Evolutionary conservation across 1,140 invertebrate genomes (phyloP), one percentile per base, ranked within the genome.

Genomic region (Heliconius hermathena): DNA sequence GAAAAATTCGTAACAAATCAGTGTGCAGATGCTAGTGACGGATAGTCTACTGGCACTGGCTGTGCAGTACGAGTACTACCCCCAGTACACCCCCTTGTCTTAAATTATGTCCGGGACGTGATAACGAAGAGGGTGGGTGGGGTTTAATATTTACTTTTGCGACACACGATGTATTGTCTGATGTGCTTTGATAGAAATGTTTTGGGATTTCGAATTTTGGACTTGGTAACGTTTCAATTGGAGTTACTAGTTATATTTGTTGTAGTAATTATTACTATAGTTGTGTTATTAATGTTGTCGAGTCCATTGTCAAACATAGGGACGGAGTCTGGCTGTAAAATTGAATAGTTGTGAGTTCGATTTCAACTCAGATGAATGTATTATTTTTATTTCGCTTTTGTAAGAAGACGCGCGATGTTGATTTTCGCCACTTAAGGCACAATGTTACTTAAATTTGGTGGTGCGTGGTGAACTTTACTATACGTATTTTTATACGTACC

Each of bases 81-180:
- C 54, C 20, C 85, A 82, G 49, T 8, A 74, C 80, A 84, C 84
- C 83, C 87, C 85, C 86, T 88, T 85, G 85, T 89, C 89, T 91
- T 91, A 93, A 93, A 91, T 91, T 93, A 93, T 93, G 90, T 91
- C 85, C 89, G 85, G 85, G 87, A 91, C 91, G 91, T 93, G 91
- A 91, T 93, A 91, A 88, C 89, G 89, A 89, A 86, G 82, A 70
- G 84, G 80, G 77, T 82, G 71, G 72, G 71, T 71, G 81, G 81
- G 54, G 46, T 52, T 66, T 29, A 75, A 82, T 88, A 88, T 90
- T 88, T 88, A 89, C 86, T 87, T 85, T 85, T 78, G 85, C 85
- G 83, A 89, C 88, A 84, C 84, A 79, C 81, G 77, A 81, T 78
- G 82, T 84, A 84, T 86, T 87, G 82, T 83, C 49, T 80, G 73